Percentiles rank a stretch among this genome's conserved stretches.
phyloP scores from a whole-genome alignment of 1,140 invertebrate species.

The Aleiodes sp. region DNA sequence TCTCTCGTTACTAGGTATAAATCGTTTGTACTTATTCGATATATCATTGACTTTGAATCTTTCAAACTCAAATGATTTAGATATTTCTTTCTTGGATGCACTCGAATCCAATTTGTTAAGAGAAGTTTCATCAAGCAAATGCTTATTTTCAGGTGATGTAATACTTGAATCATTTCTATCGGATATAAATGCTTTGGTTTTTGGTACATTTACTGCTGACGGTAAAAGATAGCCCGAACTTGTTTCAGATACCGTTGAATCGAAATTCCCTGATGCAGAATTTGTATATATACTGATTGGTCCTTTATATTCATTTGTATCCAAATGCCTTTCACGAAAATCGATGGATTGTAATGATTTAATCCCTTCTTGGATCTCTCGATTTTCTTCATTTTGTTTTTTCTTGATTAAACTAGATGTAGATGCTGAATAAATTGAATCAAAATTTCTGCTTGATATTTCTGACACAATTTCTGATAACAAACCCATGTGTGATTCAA shows the following conservation, averaged over 20 bases:
- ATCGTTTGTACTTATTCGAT: conserved; percentile 38
- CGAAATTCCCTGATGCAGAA: conserved; percentile 60
- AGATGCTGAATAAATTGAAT: conserved; percentile 85
- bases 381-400: conserved; percentile 67
- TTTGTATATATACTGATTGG: conserved; percentile 72
- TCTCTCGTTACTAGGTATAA: conserved; percentile 35
- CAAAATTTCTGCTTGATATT: conserved; percentile 84
- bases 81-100: not conserved
- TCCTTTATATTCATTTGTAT: conserved; percentile 69
- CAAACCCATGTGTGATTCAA: conserved; percentile 78
- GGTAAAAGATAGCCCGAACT: conserved; percentile 79
- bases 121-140: not conserved
- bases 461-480: conserved; percentile 86
- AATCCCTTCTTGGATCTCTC: conserved; percentile 47
- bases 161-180: conserved; percentile 13
- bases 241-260: conserved; percentile 70
- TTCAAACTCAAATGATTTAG: not conserved
- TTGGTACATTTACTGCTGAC: conserved; percentile 70
- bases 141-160: not conserved
- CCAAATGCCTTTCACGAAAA: conserved; percentile 56
- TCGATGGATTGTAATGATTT: conserved; percentile 50
- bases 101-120: conserved; percentile 16
- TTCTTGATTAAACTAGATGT: conserved; percentile 64
- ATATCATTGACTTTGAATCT: conserved; percentile 19
- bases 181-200: too few species aligned